Evolutionary conservation across 2,888 invertebrate genomes (phyloP).

Genomic region (Isotomurus palustris): DNA sequence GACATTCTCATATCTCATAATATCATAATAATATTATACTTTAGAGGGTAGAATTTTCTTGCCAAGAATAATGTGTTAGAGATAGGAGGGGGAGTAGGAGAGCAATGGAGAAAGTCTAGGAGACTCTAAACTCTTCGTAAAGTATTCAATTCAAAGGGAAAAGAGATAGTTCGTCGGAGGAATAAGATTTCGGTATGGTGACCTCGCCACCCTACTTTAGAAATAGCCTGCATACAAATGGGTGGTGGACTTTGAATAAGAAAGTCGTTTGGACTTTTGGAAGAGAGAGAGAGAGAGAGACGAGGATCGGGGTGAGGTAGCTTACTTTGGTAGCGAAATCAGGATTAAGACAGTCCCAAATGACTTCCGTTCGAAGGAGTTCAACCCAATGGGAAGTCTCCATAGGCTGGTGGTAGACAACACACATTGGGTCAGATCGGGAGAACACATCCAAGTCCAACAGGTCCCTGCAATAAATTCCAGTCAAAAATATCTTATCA

Average conservation of each 20-base stretch:
- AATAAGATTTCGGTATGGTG: background rate
- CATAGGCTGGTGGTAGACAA: constrained; percentile 50
- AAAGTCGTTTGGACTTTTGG: background rate
- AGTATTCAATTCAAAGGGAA: no score
- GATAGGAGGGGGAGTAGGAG: no score
- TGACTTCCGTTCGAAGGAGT: constrained; percentile 52
- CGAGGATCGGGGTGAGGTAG: background rate
- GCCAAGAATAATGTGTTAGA: no score
- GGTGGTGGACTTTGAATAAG: no score
- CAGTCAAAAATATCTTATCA: constrained; percentile 9
- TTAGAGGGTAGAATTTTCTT: no score
- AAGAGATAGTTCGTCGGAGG: no score
- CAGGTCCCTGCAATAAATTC: constrained; percentile 51
- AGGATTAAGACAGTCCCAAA: constrained; percentile 54
- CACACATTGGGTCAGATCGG: constrained; percentile 57
- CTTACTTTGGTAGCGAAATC: constrained; percentile 55
- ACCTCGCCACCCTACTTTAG: background rate
- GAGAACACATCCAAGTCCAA: constrained; percentile 55
- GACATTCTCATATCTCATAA: no score
- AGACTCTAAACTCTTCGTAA: no score
- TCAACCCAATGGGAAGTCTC: constrained; percentile 50
- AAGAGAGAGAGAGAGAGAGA: background rate
- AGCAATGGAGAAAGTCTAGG: no score
- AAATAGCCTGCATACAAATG: background rate
- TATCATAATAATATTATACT: no score